Percentiles rank a stretch among this genome's conserved stretches.
Conservation (phyloP, 2,113 vertebrate genomes). For the Esox niger region DNA sequence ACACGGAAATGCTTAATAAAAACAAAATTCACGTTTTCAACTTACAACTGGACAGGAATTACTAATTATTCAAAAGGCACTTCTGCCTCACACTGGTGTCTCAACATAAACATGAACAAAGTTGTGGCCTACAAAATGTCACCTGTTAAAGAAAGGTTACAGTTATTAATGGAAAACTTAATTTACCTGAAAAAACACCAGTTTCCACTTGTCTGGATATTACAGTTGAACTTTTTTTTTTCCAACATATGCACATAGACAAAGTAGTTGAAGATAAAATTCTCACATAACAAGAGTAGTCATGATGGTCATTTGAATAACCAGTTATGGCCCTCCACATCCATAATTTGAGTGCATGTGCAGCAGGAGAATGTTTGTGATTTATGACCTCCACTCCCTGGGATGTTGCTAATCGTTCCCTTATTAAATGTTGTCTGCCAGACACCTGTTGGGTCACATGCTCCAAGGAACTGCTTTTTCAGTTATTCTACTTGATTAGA, state of each 20-base stretch:
- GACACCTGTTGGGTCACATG: no score
- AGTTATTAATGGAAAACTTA: constrained; percentile 17
- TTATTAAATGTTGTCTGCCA: no score
- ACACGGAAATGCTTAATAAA: constrained; percentile 32
- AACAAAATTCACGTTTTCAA: constrained; percentile 42
- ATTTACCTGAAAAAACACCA: neutral
- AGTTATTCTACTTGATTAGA: no score
- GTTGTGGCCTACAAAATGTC: neutral
- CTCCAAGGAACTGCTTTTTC: no score
- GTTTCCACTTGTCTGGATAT: neutral
- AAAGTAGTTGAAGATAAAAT: neutral
- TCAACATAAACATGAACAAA: constrained; percentile 27
- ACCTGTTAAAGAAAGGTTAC: neutral
- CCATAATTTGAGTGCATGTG: neutral
- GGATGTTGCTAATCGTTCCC: no score
- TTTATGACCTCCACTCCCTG: no score
- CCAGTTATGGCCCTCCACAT: neutral
- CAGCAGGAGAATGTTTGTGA: no score
- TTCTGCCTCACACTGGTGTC: constrained; percentile 58
- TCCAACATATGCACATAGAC: neutral
- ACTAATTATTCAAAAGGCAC: constrained; percentile 65
- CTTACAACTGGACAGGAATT: constrained; percentile 60
- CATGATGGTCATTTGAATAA: neutral
- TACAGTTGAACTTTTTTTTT: neutral
- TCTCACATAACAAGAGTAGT: neutral